Percentiles rank a stretch among this genome's conserved stretches.
Conservation (phyloP, 2,888 invertebrate species). For the Chrysodeixis includens region DNA sequence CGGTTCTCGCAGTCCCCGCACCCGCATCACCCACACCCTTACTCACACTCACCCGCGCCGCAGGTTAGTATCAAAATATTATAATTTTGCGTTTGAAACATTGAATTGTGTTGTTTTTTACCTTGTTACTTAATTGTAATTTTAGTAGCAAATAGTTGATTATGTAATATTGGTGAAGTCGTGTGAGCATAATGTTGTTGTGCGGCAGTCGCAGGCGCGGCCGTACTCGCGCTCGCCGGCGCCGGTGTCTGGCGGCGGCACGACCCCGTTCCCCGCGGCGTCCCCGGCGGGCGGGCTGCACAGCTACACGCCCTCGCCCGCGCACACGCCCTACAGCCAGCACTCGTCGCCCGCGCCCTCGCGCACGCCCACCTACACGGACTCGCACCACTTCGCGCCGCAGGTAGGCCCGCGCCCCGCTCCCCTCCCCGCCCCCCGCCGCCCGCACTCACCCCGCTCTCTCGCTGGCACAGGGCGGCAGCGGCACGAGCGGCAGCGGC, state of each 20-base stretch:
- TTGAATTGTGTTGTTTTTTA: no score
- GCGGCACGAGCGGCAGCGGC: constrained; percentile 63
- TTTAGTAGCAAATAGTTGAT: background rate
- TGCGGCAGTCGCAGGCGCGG: constrained; percentile 58
- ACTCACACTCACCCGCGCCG: constrained; percentile 74
- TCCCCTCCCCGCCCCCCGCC: background rate
- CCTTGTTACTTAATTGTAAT: no score
- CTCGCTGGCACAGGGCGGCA: constrained; percentile 57
- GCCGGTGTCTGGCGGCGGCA: constrained; percentile 53
- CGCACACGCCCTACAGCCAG: constrained; percentile 84
- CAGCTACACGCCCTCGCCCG: constrained; percentile 82
- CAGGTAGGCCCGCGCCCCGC: constrained; percentile 23
- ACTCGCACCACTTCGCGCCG: constrained; percentile 57
- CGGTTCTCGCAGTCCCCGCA: constrained; percentile 71
- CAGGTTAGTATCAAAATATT: constrained; percentile 54
- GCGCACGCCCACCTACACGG: constrained; percentile 69
- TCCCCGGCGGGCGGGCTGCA: constrained; percentile 69
- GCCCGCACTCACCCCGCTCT: background rate
- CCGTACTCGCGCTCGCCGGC: constrained; percentile 79
- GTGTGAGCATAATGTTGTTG: no score
- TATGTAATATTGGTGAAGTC: background rate
- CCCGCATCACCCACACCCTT: constrained; percentile 69
- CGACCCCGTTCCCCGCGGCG: constrained; percentile 76
- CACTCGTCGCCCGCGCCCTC: constrained; percentile 82
- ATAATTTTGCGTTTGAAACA: no score